A percentile compares a stretch with the other conserved stretches of the same genome.
These are phyloP conservation scores for Sarcophaga variegata DNA, from an alignment of 2,888 invertebrate species.

Conservation along the genomic window DNA sequence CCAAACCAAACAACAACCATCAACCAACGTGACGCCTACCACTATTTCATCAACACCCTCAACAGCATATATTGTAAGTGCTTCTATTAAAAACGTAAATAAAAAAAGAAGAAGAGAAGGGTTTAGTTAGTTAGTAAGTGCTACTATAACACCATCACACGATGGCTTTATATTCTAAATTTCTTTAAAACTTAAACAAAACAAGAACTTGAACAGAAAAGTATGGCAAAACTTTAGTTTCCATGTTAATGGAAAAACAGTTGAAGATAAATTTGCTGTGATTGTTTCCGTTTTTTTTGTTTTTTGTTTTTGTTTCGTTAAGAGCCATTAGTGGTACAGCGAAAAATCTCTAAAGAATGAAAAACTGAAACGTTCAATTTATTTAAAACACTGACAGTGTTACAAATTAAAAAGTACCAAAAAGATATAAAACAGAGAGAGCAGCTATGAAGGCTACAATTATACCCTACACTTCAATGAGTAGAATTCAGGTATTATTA, in stretches of 20 bases:
- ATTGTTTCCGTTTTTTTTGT: constrained; percentile 56
- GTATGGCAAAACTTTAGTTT: neutral
- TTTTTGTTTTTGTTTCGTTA: neutral
- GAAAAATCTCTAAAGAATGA: constrained; percentile 9
- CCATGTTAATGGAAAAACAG: constrained; percentile 31
- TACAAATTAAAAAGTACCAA: neutral
- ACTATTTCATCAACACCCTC: constrained; percentile 7
- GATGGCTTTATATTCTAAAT: constrained; percentile 1
- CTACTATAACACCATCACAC: neutral
- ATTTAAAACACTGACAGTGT: constrained; percentile 39
- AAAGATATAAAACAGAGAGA: neutral
- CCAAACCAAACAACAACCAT: constrained; percentile 39
- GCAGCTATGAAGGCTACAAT: neutral
- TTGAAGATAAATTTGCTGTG: constrained; percentile 57
- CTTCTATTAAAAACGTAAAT: no score
- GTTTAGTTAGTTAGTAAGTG: neutral
- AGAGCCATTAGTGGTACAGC: constrained; percentile 57
- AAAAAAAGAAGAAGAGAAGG: no score
- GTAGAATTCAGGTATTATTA: no score
- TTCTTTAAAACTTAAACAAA: neutral
- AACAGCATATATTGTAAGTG: neutral
- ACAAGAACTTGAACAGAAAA: neutral
- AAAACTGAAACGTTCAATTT: constrained; percentile 31
- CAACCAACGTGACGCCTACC: neutral
- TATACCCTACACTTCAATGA: no score